A percentile compares a stretch with the other conserved stretches of the same genome.
These are phyloP conservation scores for Macrochelys suwanniensis DNA, from an alignment of 2,797 vertebrate species.

Conservation along the genomic window DNA sequence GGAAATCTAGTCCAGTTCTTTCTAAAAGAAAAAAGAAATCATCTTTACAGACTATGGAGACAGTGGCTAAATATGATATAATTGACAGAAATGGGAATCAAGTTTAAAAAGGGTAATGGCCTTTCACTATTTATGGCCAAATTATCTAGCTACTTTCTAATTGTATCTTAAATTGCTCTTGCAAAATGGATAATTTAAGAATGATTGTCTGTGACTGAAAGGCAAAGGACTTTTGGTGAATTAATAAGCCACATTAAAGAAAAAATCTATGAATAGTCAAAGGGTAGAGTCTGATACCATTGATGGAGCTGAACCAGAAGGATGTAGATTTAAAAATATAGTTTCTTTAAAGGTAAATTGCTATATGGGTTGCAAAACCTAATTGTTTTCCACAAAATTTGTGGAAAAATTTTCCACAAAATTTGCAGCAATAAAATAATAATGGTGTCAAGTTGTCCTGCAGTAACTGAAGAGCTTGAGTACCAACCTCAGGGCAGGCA, in stretches of 20 bases:
- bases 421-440: neutral
- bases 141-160: constrained; percentile 33
- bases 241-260: constrained; percentile 20
- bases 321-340: constrained; percentile 15
- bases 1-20: constrained; percentile 41
- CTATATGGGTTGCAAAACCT: neutral
- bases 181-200: constrained; percentile 30
- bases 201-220: constrained; percentile 33
- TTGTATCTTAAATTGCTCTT: constrained; percentile 6
- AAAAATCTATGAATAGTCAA: constrained; percentile 29
- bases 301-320: neutral
- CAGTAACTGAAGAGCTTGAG: neutral
- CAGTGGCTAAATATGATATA: constrained; percentile 45
- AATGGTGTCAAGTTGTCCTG: neutral
- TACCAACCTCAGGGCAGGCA: neutral
- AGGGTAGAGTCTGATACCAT: neutral
- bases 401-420: neutral
- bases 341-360: neutral
- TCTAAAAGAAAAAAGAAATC: constrained; percentile 32
- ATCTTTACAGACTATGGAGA: constrained; percentile 34
- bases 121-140: neutral
- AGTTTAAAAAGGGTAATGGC: constrained; percentile 14
- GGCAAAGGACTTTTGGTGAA: neutral
- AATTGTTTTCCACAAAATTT: constrained; percentile 13
- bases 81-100: constrained; percentile 34